phyloP scores from a whole-genome alignment of 2,113 vertebrate genomes.

The Puntigrus tetrazona region DNA sequence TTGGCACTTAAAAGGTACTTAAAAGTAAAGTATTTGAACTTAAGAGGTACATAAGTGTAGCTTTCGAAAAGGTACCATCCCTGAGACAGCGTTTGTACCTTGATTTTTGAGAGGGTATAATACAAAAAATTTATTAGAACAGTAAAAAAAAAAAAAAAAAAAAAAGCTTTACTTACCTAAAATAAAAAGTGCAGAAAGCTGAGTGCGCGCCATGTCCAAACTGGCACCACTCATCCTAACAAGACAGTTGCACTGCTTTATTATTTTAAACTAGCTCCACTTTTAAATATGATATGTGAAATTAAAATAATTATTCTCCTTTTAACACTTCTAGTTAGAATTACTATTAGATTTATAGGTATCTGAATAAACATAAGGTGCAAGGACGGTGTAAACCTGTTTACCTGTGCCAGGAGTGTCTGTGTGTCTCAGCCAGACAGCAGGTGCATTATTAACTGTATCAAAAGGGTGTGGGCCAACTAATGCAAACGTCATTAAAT shows the following conservation, averaged over 20 bases:
- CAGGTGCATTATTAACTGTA: not conserved
- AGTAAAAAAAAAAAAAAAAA: not conserved
- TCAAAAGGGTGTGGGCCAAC: not conserved
- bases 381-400: not conserved
- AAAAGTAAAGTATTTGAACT: no score
- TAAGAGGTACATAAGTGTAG: no score
- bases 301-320: not conserved
- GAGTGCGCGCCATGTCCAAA: not conserved
- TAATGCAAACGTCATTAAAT: not conserved
- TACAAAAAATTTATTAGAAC: not conserved
- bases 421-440: not conserved
- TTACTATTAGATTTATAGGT: not conserved
- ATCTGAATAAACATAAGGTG: not conserved
- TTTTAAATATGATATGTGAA: not conserved
- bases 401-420: not conserved
- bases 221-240: not conserved
- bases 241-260: not conserved
- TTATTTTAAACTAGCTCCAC: not conserved
- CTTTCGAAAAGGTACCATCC: no score
- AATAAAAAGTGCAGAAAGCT: not conserved
- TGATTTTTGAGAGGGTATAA: no score
- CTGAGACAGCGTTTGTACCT: no score
- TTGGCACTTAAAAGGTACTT: no score
- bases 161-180: not conserved
- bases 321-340: not conserved